Percentiles rank a stretch among this genome's conserved stretches.
Conservation (phyloP, 1,140 invertebrate genomes). For the Centruroides vittatus region DNA sequence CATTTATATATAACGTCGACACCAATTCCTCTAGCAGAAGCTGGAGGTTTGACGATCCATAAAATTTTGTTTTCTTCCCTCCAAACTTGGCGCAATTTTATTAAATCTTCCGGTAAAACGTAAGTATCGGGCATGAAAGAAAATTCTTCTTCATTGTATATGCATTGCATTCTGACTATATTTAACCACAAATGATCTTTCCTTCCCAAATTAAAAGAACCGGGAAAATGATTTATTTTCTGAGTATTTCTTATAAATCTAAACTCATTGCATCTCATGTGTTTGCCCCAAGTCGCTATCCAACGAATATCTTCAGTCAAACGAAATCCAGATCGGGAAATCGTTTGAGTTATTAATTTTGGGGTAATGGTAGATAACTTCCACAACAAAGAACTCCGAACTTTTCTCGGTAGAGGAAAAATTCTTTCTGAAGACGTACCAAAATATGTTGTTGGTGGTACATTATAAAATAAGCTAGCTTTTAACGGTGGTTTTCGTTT, state of each 20-base stretch:
- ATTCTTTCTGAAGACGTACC: no score
- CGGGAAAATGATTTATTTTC: conserved; percentile 91
- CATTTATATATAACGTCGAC: conserved; percentile 86
- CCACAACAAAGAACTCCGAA: neutral
- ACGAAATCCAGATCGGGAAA: neutral
- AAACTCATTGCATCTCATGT: conserved; percentile 44
- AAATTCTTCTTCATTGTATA: conserved; percentile 51
- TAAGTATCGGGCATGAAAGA: conserved; percentile 88
- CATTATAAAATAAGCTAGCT: no score
- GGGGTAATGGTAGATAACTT: neutral
- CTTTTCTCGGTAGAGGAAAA: neutral
- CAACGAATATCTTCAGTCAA: neutral
- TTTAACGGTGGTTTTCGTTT: no score
- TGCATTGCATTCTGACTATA: conserved; percentile 47
- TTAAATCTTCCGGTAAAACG: conserved; percentile 74
- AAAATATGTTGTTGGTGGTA: no score
- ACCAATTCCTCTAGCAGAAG: conserved; percentile 84
- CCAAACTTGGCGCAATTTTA: conserved; percentile 65
- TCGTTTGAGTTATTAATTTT: neutral
- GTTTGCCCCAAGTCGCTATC: conserved; percentile 41
- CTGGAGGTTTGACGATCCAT: conserved; percentile 65
- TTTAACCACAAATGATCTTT: conserved; percentile 90
- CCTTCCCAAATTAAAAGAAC: conserved; percentile 91
- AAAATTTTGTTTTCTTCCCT: conserved; percentile 37
- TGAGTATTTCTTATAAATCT: conserved; percentile 28